Evolutionary conservation across 1,140 invertebrate species (phyloP).

Genomic region (Euglossa dilemma): DNA sequence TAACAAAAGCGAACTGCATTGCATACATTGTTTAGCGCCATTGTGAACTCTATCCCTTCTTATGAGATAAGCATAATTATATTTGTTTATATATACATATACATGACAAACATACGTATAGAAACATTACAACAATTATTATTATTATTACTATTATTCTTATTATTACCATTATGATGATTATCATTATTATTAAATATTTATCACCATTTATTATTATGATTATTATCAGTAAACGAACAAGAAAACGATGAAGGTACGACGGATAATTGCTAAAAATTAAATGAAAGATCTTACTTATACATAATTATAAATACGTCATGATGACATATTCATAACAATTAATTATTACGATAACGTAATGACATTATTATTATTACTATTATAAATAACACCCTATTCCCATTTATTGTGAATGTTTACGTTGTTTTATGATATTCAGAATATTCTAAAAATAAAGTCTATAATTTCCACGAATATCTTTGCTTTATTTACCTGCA

Average conservation of each 20-base stretch:
- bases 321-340: slow-evolving; percentile 68
- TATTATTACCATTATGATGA: slow-evolving; percentile 24
- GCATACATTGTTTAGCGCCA: slow-evolving; percentile 62
- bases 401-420: slow-evolving; percentile 77
- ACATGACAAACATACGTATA: slow-evolving; percentile 42
- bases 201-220: slow-evolving; percentile 53
- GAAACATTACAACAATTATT: slow-evolving; percentile 55
- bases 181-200: slow-evolving; percentile 23
- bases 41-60: slow-evolving; percentile 64
- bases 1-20: slow-evolving; percentile 43
- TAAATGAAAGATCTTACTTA: slow-evolving; percentile 69
- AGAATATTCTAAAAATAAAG: slow-evolving; percentile 77
- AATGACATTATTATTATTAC: slow-evolving; percentile 74
- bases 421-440: slow-evolving; percentile 77
- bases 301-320: slow-evolving; percentile 72
- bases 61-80: slow-evolving; percentile 61
- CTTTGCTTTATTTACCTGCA: not conserved
- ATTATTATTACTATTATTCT: slow-evolving; percentile 52
- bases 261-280: slow-evolving; percentile 62
- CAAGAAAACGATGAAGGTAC: slow-evolving; percentile 39
- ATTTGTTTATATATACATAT: slow-evolving; percentile 60
- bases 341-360: slow-evolving; percentile 73
- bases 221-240: slow-evolving; percentile 55
- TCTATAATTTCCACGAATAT: slow-evolving; percentile 74
- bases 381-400: slow-evolving; percentile 70